These are phyloP conservation scores for Anaspis maculata DNA, from an alignment of 2,888 invertebrate species.

Conservation along the genomic window DNA sequence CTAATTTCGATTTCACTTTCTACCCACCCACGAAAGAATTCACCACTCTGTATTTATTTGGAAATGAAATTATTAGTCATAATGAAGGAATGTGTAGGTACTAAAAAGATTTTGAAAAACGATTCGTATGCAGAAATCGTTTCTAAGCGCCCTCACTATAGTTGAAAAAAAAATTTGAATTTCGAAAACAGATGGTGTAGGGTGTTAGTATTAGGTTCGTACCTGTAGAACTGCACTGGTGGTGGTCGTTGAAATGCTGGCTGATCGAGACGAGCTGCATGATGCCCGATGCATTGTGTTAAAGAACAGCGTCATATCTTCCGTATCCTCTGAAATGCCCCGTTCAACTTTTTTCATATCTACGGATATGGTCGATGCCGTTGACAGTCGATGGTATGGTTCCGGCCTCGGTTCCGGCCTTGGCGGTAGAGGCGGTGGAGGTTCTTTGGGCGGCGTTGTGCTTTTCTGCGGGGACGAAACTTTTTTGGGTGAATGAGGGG, in stretches of 20 bases:
- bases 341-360: slow-evolving; percentile 19
- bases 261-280: slow-evolving; percentile 35
- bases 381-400: neutral
- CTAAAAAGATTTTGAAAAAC: too few species aligned
- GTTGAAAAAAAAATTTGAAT: too few species aligned
- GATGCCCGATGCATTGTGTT: slow-evolving; percentile 32
- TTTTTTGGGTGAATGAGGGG: slow-evolving; percentile 20
- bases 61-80: too few species aligned
- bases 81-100: too few species aligned
- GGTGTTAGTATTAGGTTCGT: too few species aligned
- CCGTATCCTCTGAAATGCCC: slow-evolving; percentile 25
- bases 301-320: slow-evolving; percentile 26
- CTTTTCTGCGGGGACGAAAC: slow-evolving; percentile 10
- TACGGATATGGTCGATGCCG: neutral
- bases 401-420: slow-evolving; percentile 1
- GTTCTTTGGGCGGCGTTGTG: too few species aligned
- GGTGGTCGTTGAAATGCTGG: slow-evolving; percentile 34
- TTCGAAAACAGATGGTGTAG: too few species aligned
- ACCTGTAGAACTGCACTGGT: slow-evolving; percentile 33
- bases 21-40: too few species aligned
- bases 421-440: slow-evolving; percentile 14
- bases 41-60: too few species aligned
- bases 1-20: too few species aligned
- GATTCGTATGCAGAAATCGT: too few species aligned
- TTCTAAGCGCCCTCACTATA: too few species aligned